A percentile compares a stretch with the other conserved stretches of the same genome.
Evolutionary conservation across 64 coral and sea anemone species (phyloP).

Genomic region (Astreopora myriophthalma): DNA sequence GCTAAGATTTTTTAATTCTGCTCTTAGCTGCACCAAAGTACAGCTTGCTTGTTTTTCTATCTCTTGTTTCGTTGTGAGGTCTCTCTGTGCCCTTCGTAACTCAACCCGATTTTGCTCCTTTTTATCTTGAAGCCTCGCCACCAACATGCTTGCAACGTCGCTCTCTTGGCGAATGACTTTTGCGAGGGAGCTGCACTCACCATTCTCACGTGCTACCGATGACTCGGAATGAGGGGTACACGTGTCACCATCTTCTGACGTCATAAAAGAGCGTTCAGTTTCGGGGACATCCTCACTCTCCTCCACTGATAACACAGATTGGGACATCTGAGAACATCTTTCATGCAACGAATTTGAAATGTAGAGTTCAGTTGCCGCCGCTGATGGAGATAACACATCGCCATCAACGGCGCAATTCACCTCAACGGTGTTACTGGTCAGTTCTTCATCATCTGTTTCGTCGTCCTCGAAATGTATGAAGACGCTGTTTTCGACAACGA

Average conservation of each 20-base stretch:
- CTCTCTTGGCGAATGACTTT: conserved; percentile 22
- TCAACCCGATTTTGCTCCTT: conserved; percentile 15
- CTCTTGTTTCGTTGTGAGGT: not conserved
- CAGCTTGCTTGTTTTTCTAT: not conserved
- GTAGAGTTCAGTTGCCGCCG: not conserved
- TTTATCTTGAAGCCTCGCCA: conserved; percentile 40
- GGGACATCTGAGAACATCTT: not conserved
- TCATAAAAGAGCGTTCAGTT: not conserved
- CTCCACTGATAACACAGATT: not conserved
- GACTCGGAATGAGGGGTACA: not conserved
- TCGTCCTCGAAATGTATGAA: not conserved
- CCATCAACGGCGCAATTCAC: not conserved
- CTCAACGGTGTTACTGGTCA: not conserved
- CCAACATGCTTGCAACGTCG: conserved; percentile 28
- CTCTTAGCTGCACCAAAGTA: not conserved
- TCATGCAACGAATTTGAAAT: not conserved
- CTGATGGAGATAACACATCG: not conserved
- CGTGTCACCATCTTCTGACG: not conserved
- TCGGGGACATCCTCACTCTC: not conserved
- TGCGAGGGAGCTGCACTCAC: not conserved
- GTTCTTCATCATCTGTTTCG: not conserved
- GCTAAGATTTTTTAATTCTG: not conserved
- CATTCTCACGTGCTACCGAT: not conserved
- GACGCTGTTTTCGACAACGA: not conserved
- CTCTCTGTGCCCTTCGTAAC: not conserved